These are phyloP conservation scores for Butorides virescens DNA, from an alignment of 2,113 vertebrate species.

Conservation along the genomic window DNA sequence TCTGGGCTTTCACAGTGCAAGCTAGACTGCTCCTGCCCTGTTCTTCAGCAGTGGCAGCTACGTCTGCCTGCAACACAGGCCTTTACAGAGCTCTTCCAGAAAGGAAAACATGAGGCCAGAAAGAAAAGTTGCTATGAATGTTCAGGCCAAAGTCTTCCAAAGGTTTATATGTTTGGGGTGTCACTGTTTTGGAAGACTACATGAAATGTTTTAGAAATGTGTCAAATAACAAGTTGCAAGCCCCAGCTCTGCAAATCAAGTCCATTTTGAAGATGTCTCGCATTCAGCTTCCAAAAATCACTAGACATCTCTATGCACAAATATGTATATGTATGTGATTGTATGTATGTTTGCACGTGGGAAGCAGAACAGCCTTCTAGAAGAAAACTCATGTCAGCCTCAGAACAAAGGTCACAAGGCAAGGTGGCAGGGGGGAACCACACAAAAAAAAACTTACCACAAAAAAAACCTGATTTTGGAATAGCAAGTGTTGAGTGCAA, in stretches of 20 bases:
- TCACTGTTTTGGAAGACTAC: background rate
- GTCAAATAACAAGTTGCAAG: background rate
- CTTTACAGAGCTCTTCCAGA: background rate
- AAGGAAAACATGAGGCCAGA: background rate
- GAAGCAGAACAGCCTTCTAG: background rate
- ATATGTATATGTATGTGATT: background rate
- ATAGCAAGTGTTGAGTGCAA: background rate
- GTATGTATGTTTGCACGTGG: accelerated
- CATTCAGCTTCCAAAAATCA: background rate
- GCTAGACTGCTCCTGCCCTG: background rate
- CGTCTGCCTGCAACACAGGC: background rate
- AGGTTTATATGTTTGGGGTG: background rate
- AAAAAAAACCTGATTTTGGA: background rate
- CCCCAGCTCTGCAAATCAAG: background rate
- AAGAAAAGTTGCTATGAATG: background rate
- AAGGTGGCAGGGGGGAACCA: background rate
- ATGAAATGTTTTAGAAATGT: background rate
- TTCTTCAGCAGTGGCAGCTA: background rate
- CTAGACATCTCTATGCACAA: background rate
- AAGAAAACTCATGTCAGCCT: background rate
- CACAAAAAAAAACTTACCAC: background rate
- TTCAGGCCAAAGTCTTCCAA: background rate
- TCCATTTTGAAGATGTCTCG: background rate
- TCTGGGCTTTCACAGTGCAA: background rate
- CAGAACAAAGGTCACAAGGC: background rate